A percentile compares a stretch with the other conserved stretches of the same genome.
These are phyloP conservation scores for Nymphalis c-album DNA, from an alignment of 2,888 invertebrate genomes.

Conservation along the genomic window DNA sequence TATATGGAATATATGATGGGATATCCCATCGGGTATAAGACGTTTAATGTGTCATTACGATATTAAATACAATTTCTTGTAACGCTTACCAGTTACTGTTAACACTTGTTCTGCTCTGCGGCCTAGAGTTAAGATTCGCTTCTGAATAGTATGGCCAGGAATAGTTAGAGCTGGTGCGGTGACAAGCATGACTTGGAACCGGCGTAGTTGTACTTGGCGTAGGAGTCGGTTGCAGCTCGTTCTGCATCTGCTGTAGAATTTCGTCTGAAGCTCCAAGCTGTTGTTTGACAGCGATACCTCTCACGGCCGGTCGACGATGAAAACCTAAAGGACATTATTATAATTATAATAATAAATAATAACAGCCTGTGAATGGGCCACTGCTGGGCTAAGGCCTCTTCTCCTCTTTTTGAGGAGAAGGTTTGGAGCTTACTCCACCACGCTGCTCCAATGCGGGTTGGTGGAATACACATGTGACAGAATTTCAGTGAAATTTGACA, in stretches of 20 bases:
- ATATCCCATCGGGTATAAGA: no score
- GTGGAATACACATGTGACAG: no score
- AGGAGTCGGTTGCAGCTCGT: slow-evolving; percentile 79
- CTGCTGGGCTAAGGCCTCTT: no score
- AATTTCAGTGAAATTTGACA: no score
- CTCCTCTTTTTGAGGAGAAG: no score
- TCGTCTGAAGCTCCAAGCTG: slow-evolving; percentile 91
- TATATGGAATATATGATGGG: no score
- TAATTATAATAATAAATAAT: no score
- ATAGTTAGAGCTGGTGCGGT: slow-evolving; percentile 68
- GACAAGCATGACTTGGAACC: slow-evolving; percentile 63
- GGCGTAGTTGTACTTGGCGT: slow-evolving; percentile 51
- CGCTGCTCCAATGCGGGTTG: no score
- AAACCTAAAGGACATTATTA: slow-evolving; percentile 72
- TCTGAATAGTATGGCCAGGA: slow-evolving; percentile 86
- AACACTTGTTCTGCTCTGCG: slow-evolving; percentile 68
- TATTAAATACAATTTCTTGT: not conserved
- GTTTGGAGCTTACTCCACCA: no score
- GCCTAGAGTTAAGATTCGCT: slow-evolving; percentile 74
- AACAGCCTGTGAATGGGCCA: not conserved
- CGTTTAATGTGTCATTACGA: no score
- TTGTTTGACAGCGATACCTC: slow-evolving; percentile 90
- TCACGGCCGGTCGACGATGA: slow-evolving; percentile 92
- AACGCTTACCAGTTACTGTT: slow-evolving; percentile 64
- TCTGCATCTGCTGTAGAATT: slow-evolving; percentile 90